phyloP scores from a whole-genome alignment of 2,797 vertebrate species.

The Micropoecilia bifurca region DNA sequence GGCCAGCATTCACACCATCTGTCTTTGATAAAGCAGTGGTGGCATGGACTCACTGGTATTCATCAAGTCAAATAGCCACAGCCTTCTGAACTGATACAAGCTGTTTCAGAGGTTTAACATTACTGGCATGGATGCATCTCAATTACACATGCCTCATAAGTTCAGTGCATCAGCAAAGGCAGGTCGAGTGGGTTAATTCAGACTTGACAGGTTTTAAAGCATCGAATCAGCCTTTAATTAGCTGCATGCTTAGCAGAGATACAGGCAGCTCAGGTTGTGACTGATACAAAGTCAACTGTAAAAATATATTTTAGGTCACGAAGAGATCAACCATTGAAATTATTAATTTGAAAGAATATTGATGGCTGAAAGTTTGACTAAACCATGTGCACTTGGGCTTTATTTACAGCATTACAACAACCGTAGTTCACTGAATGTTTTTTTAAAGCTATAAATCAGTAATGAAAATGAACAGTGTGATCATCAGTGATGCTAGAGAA shows the following conservation, averaged over 20 bases:
- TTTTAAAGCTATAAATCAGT: no score
- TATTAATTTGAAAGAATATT: not conserved
- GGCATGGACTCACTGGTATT: constrained; percentile 58
- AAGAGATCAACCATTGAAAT: not conserved
- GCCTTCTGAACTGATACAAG: constrained; percentile 18
- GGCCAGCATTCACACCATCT: constrained; percentile 31
- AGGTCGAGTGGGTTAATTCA: not conserved
- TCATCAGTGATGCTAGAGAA: constrained; percentile 20
- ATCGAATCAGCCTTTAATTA: not conserved
- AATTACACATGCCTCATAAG: not conserved
- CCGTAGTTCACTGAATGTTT: no score
- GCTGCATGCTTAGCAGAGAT: not conserved
- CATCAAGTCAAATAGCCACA: constrained; percentile 31
- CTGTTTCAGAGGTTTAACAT: constrained; percentile 25
- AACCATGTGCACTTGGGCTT: not conserved
- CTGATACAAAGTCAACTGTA: not conserved
- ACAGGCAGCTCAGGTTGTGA: not conserved
- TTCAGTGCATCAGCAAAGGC: constrained; percentile 4
- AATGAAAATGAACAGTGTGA: constrained; percentile 1
- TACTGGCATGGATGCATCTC: not conserved
- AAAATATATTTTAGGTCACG: not conserved
- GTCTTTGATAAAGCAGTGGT: constrained; percentile 41
- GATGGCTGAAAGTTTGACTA: not conserved
- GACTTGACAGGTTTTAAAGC: not conserved
- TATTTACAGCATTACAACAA: not conserved